phyloP scores from a whole-genome alignment of 2,888 invertebrate genomes.

The Acheta domesticus region DNA sequence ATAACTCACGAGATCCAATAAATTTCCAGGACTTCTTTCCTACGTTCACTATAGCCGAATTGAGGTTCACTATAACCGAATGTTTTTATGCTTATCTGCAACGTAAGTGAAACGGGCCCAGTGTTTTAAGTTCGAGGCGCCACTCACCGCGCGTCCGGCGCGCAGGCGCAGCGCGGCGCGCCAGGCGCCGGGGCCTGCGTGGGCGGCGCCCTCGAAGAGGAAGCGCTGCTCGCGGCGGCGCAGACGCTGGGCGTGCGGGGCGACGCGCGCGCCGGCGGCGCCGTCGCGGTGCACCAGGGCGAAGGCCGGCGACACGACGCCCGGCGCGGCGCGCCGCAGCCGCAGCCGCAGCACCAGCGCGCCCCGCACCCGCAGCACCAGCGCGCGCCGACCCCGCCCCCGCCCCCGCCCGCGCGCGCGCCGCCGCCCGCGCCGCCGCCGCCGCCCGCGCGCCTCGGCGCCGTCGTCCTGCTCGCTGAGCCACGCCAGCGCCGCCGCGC shows the following conservation, averaged over 20 bases:
- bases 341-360: neutral
- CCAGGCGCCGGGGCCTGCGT: neutral
- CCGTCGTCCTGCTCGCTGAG: neutral
- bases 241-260: neutral
- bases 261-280: neutral
- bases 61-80: too few species aligned
- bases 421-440: too few species aligned
- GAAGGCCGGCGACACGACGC: neutral
- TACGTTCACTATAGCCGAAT: too few species aligned
- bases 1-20: too few species aligned
- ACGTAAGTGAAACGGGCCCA: too few species aligned
- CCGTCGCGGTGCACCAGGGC: neutral
- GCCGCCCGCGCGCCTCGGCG: neutral
- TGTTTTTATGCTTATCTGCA: too few species aligned
- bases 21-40: too few species aligned
- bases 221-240: neutral
- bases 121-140: too few species aligned
- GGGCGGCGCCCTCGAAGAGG: neutral
- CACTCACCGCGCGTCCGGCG: neutral
- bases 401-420: neutral
- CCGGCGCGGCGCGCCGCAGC: neutral
- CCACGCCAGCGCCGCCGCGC: neutral
- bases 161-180: neutral
- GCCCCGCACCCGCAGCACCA: neutral
- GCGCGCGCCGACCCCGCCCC: neutral